These are phyloP conservation scores for Drosophila insularis DNA, from an alignment of 1,140 invertebrate species.

Conservation along the genomic window DNA sequence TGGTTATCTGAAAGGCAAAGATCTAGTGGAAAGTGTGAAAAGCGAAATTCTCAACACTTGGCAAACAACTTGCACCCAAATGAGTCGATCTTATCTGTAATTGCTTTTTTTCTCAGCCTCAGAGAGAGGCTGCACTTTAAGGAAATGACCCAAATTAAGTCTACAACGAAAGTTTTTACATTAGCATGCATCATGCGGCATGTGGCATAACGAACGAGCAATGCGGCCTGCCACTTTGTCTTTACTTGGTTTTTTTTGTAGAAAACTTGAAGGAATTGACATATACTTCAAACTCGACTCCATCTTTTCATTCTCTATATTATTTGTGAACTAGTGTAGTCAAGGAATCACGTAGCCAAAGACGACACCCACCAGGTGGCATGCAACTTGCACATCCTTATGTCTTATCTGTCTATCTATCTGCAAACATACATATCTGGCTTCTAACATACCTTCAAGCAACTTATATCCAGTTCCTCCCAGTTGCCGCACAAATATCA, in stretches of 20 bases:
- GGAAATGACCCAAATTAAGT: constrained; percentile 77
- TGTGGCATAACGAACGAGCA: not conserved
- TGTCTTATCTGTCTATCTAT: constrained; percentile 54
- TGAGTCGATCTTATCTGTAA: constrained; percentile 78
- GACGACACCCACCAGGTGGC: constrained; percentile 14
- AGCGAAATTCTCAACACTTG: constrained; percentile 71
- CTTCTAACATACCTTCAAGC: constrained; percentile 24
- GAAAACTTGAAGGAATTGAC: constrained; percentile 65
- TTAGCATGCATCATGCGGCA: constrained; percentile 51
- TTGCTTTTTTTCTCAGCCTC: constrained; percentile 63
- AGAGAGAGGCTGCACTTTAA: constrained; percentile 58
- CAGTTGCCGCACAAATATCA: constrained; percentile 45
- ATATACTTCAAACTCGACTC: constrained; percentile 23
- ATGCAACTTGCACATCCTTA: constrained; percentile 33
- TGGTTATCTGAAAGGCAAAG: constrained; percentile 47
- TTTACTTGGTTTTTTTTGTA: constrained; percentile 48
- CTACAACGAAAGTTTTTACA: constrained; percentile 63
- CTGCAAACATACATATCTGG: constrained; percentile 69
- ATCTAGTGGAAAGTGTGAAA: constrained; percentile 61
- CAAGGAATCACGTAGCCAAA: constrained; percentile 62
- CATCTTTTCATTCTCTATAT: not conserved
- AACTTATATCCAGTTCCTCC: constrained; percentile 3
- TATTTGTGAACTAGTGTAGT: constrained; percentile 1
- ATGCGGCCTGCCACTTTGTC: constrained; percentile 46
- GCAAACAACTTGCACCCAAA: constrained; percentile 58